Evolutionary conservation across 2,888 invertebrate genomes (phyloP).

Genomic region (Lasioglossum morio): DNA sequence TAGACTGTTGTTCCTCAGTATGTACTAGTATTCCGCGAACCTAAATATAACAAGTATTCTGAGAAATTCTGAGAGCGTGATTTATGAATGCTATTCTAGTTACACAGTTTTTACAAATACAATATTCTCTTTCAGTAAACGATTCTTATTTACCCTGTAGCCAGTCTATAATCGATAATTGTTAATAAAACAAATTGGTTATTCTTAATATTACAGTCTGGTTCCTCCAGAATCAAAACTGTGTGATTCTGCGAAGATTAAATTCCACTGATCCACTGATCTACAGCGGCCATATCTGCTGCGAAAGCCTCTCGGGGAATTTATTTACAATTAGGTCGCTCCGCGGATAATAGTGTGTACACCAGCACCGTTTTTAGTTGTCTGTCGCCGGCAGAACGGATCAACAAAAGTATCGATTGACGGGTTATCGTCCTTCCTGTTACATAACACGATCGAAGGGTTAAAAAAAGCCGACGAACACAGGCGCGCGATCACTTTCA

Average conservation of each 20-base stretch:
- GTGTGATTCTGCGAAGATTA: not conserved
- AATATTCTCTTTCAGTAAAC: not conserved
- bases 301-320: not conserved
- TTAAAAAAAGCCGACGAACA: not conserved
- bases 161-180: not conserved
- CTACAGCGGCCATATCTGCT: not conserved
- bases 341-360: not conserved
- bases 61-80: not conserved
- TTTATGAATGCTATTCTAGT: conserved; percentile 1
- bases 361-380: not conserved
- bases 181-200: too few relatives aligned
- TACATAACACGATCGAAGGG: conserved; percentile 20
- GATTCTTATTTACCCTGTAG: not conserved
- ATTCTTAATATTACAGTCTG: too few relatives aligned
- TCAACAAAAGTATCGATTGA: conserved; percentile 36
- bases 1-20: not conserved
- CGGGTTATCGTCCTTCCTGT: conserved; percentile 24
- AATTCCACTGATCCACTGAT: not conserved
- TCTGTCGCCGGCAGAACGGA: not conserved
- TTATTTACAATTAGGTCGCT: conserved; percentile 8
- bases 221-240: not conserved
- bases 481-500: not conserved
- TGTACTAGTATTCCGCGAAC: not conserved
- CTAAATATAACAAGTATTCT: conserved; percentile 1
- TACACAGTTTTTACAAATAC: not conserved